Evolutionary conservation across 23 tunicate species (phyloP).

Genomic region (Trididemnum clinides): DNA sequence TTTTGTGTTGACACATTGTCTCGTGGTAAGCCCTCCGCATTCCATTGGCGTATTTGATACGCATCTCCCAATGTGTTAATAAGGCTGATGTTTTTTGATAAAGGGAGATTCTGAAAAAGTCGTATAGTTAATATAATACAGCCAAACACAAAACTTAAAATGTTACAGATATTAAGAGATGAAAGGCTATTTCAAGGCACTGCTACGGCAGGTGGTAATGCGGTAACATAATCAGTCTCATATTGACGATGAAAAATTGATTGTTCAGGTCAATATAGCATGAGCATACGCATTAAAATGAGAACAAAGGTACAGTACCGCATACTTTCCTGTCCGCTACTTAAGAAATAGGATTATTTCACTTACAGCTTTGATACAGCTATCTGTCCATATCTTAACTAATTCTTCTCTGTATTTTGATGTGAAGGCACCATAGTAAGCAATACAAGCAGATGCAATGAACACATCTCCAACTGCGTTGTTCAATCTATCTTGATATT

Average conservation of each 20-base stretch:
- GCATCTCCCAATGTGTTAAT: slow-evolving; percentile 83
- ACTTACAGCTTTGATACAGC: slow-evolving; percentile 75
- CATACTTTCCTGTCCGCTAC: too few species aligned
- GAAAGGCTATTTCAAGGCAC: too few species aligned
- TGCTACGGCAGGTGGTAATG: too few species aligned
- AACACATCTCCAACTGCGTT: slow-evolving; percentile 91
- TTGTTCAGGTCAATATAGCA: too few species aligned
- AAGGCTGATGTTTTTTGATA: slow-evolving; percentile 62
- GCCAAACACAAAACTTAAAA: too few species aligned
- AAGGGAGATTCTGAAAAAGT: slow-evolving; percentile 71
- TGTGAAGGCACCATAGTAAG: slow-evolving; percentile 94
- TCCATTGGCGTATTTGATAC: slow-evolving; percentile 92
- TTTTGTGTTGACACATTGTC: slow-evolving; percentile 88
- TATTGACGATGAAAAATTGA: too few species aligned
- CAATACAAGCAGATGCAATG: slow-evolving; percentile 92
- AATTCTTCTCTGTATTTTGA: slow-evolving; percentile 76
- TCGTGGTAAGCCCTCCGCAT: slow-evolving; percentile 87
- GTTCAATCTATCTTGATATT: slow-evolving; percentile 58
- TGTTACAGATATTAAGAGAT: too few species aligned
- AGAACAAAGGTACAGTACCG: too few species aligned
- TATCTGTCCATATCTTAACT: slow-evolving; percentile 72
- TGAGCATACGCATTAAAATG: too few species aligned
- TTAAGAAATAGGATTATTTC: too few species aligned
- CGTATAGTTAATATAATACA: too few species aligned
- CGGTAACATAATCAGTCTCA: too few species aligned